Base-by-base conservation (phyloP, 2,113 vertebrate genomes). In the Megaceryle maxima region DNA sequence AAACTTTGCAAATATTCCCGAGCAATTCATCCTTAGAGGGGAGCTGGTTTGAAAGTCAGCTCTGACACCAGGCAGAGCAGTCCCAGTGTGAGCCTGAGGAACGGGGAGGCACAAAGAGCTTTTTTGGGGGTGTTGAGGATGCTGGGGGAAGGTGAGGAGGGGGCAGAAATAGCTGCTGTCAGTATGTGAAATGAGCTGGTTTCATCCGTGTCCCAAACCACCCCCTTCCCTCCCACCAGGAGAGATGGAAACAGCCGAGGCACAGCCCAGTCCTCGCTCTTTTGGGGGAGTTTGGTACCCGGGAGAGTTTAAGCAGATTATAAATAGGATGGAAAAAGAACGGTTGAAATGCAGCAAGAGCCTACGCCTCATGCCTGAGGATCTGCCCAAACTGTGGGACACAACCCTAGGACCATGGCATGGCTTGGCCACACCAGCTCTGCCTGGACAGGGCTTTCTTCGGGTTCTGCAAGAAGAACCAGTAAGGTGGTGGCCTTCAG, bases 181-280 rank as follows among this genome's bases (percentile, higher is more conserved):
- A 53, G 37, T 3, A 3, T 56, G 66, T 25, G 80, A 24, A 67
- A 63, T 10, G 7, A 50, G 67, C 48, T 55, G 81, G 28, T 60
- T 64, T 43, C 67, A 14, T 68, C 81, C 4, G 1, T n/a, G 56
- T 69, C 87, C 83, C 6, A 10, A 87, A 44, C 88, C 81, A 14
- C 83, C 95, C 64, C 44, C 94, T 83, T 72, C 46, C 80, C 88
- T 91, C 92, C 94, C 93, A 73, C 87, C 2, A 80, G 68, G 44
- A 62, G 83, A 43, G 60, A 62, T 7, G 21, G 51, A 26, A 28
- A 19, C 43, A 72, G 77, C 60, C 1, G 15, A 67, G 16, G 57
- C 24, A 2, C 69, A 31, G 62, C 44, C 72, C n/a, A 9, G n/a
- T 5, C 41, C 88, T 33, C 2, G 1, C 21, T 37, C 29, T 46